Conservation (phyloP, 23 tunicate species). For the Phallusia fumigata region DNA sequence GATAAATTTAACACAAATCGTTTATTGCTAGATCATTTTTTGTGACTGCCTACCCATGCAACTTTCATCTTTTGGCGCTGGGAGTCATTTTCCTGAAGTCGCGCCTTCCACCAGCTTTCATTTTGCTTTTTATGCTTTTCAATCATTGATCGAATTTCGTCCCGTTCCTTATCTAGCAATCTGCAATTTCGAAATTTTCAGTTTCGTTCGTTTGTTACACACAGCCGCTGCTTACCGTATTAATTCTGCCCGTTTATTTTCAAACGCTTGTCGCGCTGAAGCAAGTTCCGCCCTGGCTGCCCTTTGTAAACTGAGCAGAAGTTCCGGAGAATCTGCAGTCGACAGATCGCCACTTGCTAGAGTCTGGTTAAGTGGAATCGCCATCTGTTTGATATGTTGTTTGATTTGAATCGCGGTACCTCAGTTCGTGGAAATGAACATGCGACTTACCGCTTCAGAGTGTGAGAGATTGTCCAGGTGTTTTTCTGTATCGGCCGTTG, state of each 20-base stretch:
- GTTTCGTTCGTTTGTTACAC: neutral
- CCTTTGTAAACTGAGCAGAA: constrained; percentile 24
- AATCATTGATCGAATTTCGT: constrained; percentile 18
- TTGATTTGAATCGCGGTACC: neutral
- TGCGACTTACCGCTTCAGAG: neutral
- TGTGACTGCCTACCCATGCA: constrained; percentile 45
- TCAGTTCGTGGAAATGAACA: no score
- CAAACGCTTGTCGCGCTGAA: constrained; percentile 44
- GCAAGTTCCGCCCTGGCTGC: constrained; percentile 57
- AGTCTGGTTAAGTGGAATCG: constrained; percentile 19
- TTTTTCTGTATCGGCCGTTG: neutral
- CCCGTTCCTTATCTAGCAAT: constrained; percentile 7
- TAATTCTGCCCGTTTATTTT: constrained; percentile 34
- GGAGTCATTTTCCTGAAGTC: constrained; percentile 34
- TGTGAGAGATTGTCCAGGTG: neutral
- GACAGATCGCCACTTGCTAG: neutral
- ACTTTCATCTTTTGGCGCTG: constrained; percentile 39
- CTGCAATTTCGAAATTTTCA: neutral
- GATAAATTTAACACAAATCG: neutral
- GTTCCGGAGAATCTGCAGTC: constrained; percentile 18
- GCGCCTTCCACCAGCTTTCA: constrained; percentile 55
- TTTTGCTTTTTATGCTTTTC: constrained; percentile 43
- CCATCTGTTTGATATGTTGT: neutral
- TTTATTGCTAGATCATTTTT: neutral
- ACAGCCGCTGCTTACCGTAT: constrained; percentile 23